Evolutionary conservation across 2,888 invertebrate genomes (phyloP), one percentile per base, ranked within the genome.

Genomic region (Linyphia triangularis): DNA sequence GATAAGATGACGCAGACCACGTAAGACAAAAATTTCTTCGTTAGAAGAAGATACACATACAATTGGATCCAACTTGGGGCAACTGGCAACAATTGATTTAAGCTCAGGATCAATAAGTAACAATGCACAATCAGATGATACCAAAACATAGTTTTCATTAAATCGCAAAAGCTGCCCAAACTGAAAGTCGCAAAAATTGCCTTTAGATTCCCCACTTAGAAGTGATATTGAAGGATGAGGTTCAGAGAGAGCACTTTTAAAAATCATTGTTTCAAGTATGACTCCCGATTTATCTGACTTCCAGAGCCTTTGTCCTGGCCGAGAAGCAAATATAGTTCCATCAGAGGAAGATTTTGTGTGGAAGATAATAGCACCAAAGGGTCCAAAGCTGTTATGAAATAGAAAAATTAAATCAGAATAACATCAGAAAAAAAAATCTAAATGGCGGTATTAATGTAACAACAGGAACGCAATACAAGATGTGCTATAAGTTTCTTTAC

Each of bases 301-400:
- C 98, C 98, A 98, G 91, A 98, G 94, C 57, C 98, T 94, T 89
- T 96, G 94, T 7, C 97, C 97, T 22, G 97, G 96, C 37, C 98
- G 94, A 77, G 96, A 95, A 91, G 97, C 96, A 93, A 95, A 96
- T 79, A 96, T 94, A 2, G 43, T 13, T 26, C 24, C 30, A 24
- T 72, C 72, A 1, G 24, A 7, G 7, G 75, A 33, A 78, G 95
- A 93, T 37, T 94, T 91, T 84, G 92, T 92, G 92, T 83, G 93
- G 92, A 91, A 93, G 91, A 95, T 95, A 73, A 94, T 94, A 24
- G 94, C 95, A 63, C 96, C 96, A 92, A 95, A 95, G 90, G 94
- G 94, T 37, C 95, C 95, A 82, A 95, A 93, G 85, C 95, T 94
- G 91, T 16, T 51, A 92, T 92, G 72, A 69, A 82, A 16, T 72